Base-by-base conservation (phyloP, 2,888 invertebrate genomes). In the Drosophila mimica region DNA sequence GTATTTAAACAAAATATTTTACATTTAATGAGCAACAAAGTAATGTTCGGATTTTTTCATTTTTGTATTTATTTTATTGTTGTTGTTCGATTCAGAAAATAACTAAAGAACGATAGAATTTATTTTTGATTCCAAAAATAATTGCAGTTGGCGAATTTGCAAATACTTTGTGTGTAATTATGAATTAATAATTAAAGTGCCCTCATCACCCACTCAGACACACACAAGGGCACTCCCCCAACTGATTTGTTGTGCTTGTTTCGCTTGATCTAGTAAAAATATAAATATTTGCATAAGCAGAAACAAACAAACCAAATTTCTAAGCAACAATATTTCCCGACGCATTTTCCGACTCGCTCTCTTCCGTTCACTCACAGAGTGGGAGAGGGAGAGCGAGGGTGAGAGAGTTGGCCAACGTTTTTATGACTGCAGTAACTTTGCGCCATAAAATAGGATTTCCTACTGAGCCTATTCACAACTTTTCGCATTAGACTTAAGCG, bases 401-500 rank as follows among this genome's bases (percentile, higher is more conserved):
- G 36, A 25, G 28, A 13, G 68, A 31, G 67, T 64, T 67, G 81
- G 66, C 71, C 89, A 87, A 72, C 70, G 83, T 80, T 90, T 87
- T 87, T 87, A 87, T 87, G 90, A 87, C 87, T 87, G 87, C 87
- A 90, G 87, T 87, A 87, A 90, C 87, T 87, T 87, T 87, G 77
- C 80, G 76, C 87, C 87, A 87, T 87, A 87, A 87, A 87, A 87
- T 90, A 87, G 87, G 90, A 87, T 87, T 87, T 87, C 90, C 88
- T 87, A 89, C 87, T 87, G 87, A 87, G 87, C 87, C 87, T 87
- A 87, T 87, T 90, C 90, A 90, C 87, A 87, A 87, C 87, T 87
- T 87, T 87, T 89, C 90, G 87, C 87, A 87, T 87, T 87, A 87
- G 87, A 90, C 87, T 90, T 90, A 90, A 87, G 90, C 90, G 91